These are phyloP conservation scores for Haemorhous mexicanus DNA, from an alignment of 2,113 vertebrate genomes.

Conservation along the genomic window DNA sequence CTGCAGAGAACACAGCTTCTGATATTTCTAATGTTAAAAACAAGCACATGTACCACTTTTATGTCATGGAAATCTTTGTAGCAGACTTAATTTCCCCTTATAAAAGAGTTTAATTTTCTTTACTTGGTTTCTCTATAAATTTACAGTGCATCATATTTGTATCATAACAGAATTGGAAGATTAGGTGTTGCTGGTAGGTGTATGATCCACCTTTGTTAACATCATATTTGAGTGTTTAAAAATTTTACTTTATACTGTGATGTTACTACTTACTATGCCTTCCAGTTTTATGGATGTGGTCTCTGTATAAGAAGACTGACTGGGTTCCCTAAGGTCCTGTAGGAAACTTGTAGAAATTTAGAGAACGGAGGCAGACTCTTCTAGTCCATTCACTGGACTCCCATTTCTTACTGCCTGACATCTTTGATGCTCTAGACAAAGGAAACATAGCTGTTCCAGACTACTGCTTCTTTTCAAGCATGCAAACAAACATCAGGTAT, in stretches of 20 bases:
- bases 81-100: not conserved
- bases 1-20: not conserved
- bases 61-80: not conserved
- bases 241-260: not conserved
- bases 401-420: not conserved
- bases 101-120: not conserved
- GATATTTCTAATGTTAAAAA: not conserved
- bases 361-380: not conserved
- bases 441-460: not conserved
- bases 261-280: not conserved
- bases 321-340: not conserved
- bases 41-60: not conserved
- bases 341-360: not conserved
- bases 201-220: not conserved
- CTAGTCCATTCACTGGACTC: not conserved
- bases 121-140: not conserved
- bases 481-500: not conserved
- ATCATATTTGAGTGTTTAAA: not conserved
- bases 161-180: not conserved
- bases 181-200: not conserved
- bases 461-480: not conserved
- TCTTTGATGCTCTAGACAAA: not conserved
- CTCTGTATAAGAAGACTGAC: not conserved
- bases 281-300: not conserved
- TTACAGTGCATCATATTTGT: not conserved